A percentile compares a stretch with the other conserved stretches of the same genome.
Conservation (phyloP, 2,888 invertebrate genomes). For the Drosophila mimetica region DNA sequence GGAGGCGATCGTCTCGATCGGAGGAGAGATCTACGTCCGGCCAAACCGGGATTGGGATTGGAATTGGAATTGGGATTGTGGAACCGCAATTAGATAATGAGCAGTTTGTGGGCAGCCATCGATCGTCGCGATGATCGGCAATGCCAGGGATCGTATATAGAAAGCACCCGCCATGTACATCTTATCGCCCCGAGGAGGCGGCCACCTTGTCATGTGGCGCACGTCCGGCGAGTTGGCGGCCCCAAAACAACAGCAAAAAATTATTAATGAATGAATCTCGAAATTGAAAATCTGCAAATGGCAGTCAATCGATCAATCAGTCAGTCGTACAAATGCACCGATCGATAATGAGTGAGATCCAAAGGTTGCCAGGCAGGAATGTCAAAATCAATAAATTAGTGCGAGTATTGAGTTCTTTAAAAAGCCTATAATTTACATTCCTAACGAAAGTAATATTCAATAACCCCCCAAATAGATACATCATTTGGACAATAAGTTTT, state of each 20-base stretch:
- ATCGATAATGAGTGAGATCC: neutral
- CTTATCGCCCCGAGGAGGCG: slow-evolving; percentile 11
- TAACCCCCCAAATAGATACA: neutral
- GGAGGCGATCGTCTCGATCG: slow-evolving; percentile 19
- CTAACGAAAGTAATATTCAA: neutral
- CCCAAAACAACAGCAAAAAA: slow-evolving; percentile 3
- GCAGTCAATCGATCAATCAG: slow-evolving; percentile 24
- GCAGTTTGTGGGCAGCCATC: slow-evolving; percentile 45
- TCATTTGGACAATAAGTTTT: neutral
- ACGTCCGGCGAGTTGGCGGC: slow-evolving; percentile 13
- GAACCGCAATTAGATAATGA: slow-evolving; percentile 72
- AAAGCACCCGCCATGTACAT: slow-evolving; percentile 42
- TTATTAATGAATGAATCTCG: slow-evolving; percentile 27
- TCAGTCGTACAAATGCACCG: slow-evolving; percentile 6
- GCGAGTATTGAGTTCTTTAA: too few species aligned
- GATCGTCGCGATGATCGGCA: slow-evolving; percentile 7
- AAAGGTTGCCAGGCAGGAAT: neutral
- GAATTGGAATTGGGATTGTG: neutral
- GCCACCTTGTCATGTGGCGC: slow-evolving; percentile 21
- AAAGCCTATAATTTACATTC: slow-evolving; percentile 2
- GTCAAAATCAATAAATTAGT: neutral
- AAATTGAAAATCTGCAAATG: slow-evolving; percentile 12
- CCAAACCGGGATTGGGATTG: slow-evolving; percentile 15
- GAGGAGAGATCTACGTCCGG: slow-evolving; percentile 37
- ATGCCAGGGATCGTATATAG: slow-evolving; percentile 29